Evolutionary conservation across 2,113 vertebrate genomes (phyloP), one percentile per base, ranked within the genome.

Genomic region (Ellobius talpinus): DNA sequence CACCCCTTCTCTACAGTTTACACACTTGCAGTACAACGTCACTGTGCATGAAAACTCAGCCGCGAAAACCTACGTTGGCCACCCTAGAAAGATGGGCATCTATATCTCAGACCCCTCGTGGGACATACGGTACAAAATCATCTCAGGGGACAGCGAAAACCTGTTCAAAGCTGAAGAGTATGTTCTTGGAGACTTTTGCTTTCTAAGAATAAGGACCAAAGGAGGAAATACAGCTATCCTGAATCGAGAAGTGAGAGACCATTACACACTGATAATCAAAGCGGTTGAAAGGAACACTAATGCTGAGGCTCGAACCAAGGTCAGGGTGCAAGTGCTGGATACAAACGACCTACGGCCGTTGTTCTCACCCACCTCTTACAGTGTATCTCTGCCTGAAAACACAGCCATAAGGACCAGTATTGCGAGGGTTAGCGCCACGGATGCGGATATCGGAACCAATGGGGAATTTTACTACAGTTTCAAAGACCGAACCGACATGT

Each of bases 391-490:
- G 97, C 99, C 99, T 0, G 99, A 99, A 98, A 99, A 99, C 98
- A 99, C 99, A 61, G 99, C 99, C 91, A 97, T 99, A 96, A 99
- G 99, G 98, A 99, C 99, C 77, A 99, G 99, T 39, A 99, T 99
- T 0, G 99, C 99, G 1, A 99, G 98, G 96, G 99, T 99, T 96
- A 99, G 98, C 5, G 99, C 99, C 16, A 99, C 99, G 0, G 99
- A 99, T 88, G 99, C 99, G 3, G 99, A 99, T 89, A 99, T 99
- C 76, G 99, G 99, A 98, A 99, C 99, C 45, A 99, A 99, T 33
- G 99, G 99, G 94, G 99, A 99, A 55, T 99, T 99, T 98, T 99
- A 99, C 98, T 99, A 99, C 78, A 99, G 99, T 95, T 99, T 99
- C 97, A 99, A 99, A 97, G 99, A 99, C 89, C 99, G 99, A 98